Conservation (phyloP, 2,113 vertebrate species). For the Catharus minimus region DNA sequence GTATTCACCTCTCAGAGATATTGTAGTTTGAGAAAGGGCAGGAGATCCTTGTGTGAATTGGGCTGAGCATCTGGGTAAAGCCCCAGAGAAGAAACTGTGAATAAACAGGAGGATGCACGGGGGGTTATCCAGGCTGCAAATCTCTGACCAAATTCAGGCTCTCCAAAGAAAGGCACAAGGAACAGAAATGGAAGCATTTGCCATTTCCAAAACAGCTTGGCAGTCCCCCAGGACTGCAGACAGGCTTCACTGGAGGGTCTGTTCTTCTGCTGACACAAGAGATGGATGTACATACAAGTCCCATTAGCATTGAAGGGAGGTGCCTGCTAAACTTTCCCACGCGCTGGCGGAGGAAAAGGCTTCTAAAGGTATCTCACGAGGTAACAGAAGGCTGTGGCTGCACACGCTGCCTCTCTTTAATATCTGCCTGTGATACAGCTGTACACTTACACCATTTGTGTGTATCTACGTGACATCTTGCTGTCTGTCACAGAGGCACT, state of each 20-base stretch:
- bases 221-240: neutral
- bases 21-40: neutral
- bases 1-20: neutral
- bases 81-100: neutral
- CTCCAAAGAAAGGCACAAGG: neutral
- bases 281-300: conserved; percentile 36
- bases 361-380: neutral
- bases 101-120: neutral
- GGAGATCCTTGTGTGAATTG: neutral
- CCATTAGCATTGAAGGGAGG: conserved; percentile 39
- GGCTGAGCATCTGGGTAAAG: neutral
- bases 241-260: conserved; percentile 1
- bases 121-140: neutral
- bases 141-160: neutral
- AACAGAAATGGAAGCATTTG: neutral
- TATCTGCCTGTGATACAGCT: neutral
- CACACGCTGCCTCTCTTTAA: neutral
- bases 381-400: conserved; percentile 6
- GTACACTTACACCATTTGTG: neutral
- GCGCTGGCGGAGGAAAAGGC: neutral
- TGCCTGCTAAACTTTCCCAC: conserved; percentile 52
- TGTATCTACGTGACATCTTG: neutral
- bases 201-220: conserved; percentile 17
- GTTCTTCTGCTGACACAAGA: conserved; percentile 44
- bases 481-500: conserved; percentile 14